Base-by-base conservation (phyloP, 2,797 vertebrate species). In the Agapornis canus region DNA sequence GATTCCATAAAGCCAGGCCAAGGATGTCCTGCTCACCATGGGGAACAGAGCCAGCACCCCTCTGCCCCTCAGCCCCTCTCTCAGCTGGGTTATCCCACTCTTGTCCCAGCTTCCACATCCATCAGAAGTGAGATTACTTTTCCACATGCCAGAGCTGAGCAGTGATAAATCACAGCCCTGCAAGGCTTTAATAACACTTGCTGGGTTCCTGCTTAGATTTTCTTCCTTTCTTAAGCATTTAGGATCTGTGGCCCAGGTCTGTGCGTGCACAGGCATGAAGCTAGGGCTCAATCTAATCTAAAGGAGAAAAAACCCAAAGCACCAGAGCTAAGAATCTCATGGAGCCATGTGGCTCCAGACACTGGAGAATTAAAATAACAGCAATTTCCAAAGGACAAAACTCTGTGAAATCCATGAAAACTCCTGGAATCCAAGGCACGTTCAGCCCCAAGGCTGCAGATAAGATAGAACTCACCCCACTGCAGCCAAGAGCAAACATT, bases 11-110 rank as follows among this genome's bases (percentile, higher is more conserved):
- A 27, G 83, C 42, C 64, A 86, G 43, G 43, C 15, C 42, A 17
- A 59, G 43, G 57, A 31, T 1, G 2, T 11, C 35, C 49, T 45
- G 40, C 40, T 81, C 6, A 0, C 43, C 9, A 2, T 0, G 6
- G 3, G 5, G 18, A 20, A 5, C 1, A 0, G 37, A 29, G 26
- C 63, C 72, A 31, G 72, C 0, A 0, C 32, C 23, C 2, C 1
- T 7, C 20, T 37, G 27, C 5, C 52, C 42, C 72, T 59, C 5
- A 0, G 43, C 18, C 31, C 27, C 39, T 35, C 56, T 32, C 31
- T 56, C 52, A 56, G 31, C 39, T 0, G 5, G 42, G 12, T 35
- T 82, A 25, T 90, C 86, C 82, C 81, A 14, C 47, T 71, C 37
- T 23, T 39, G 13, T n/a, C 66, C 71, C 68, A 47, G 56, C 78